A percentile compares a stretch with the other conserved stretches of the same genome.
Evolutionary conservation across 2,797 vertebrate species (phyloP).

Genomic region (Poecile montanus): DNA sequence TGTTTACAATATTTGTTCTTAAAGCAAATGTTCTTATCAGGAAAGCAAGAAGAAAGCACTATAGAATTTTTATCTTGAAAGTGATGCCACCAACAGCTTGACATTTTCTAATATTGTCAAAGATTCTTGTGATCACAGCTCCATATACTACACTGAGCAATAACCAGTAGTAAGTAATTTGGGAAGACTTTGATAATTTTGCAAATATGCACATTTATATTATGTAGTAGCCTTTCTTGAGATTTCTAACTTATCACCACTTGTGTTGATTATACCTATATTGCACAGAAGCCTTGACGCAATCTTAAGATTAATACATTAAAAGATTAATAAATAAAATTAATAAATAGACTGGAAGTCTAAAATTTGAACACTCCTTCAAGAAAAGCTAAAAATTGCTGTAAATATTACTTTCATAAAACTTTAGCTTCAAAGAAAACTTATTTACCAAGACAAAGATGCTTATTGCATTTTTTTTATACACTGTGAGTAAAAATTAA

Average conservation of each 20-base stretch:
- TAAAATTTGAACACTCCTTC: background rate
- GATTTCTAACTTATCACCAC: background rate
- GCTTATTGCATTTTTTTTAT: background rate
- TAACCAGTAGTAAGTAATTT: background rate
- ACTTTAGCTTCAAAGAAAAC: background rate
- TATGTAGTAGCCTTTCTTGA: background rate
- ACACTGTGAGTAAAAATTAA: background rate
- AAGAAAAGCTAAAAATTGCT: background rate
- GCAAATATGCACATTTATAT: background rate
- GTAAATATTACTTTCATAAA: background rate
- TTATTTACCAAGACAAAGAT: background rate
- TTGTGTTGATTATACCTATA: background rate
- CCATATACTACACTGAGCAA: background rate
- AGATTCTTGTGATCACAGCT: background rate
- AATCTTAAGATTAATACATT: background rate
- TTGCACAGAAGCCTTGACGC: fast-evolving
- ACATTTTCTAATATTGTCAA: background rate
- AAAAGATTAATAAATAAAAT: background rate
- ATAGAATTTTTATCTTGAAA: background rate
- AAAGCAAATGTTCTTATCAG: background rate
- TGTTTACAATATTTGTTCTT: background rate
- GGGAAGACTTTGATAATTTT: background rate
- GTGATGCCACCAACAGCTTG: background rate
- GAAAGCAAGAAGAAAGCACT: background rate
- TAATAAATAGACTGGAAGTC: background rate